phyloP scores from a whole-genome alignment of 2,113 vertebrate genomes.

The Poeciliopsis occidentalis region DNA sequence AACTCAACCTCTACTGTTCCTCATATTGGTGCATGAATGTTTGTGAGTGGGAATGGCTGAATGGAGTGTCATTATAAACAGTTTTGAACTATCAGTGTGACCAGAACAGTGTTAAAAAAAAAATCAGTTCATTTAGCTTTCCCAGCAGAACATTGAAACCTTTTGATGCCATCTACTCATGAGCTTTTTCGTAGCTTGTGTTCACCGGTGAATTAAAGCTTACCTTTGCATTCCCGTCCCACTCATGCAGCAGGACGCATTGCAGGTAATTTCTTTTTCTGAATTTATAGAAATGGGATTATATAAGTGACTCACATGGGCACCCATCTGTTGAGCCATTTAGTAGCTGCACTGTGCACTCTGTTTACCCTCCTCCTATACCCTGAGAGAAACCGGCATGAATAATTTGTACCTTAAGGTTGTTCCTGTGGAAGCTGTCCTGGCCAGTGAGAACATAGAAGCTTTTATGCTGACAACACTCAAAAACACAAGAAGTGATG shows the following conservation, averaged over 20 bases:
- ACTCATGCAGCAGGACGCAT: background rate
- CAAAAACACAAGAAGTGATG: slow-evolving; percentile 34
- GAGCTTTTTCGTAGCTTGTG: background rate
- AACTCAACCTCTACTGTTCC: background rate
- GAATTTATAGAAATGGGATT: slow-evolving; percentile 61
- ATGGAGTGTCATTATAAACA: background rate
- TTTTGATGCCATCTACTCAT: background rate
- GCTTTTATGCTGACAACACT: slow-evolving; percentile 58
- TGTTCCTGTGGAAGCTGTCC: slow-evolving; percentile 62
- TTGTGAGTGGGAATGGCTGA: background rate
- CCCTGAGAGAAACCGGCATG: slow-evolving; percentile 61
- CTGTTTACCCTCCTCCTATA: slow-evolving; percentile 9
- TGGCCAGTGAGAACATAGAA: slow-evolving; percentile 46
- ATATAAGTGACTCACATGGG: slow-evolving; percentile 63
- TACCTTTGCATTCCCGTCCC: background rate
- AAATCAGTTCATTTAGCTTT: background rate
- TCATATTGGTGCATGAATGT: background rate
- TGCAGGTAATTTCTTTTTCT: slow-evolving; percentile 46
- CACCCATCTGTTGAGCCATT: slow-evolving; percentile 47
- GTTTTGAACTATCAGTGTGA: background rate
- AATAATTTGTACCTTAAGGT: slow-evolving; percentile 66
- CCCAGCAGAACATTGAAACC: background rate
- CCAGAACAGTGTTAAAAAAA: background rate
- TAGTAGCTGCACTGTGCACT: slow-evolving; percentile 36
- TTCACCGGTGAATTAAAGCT: background rate